Evolutionary conservation across 2,888 invertebrate species (phyloP).

Genomic region (Xanthia togata): DNA sequence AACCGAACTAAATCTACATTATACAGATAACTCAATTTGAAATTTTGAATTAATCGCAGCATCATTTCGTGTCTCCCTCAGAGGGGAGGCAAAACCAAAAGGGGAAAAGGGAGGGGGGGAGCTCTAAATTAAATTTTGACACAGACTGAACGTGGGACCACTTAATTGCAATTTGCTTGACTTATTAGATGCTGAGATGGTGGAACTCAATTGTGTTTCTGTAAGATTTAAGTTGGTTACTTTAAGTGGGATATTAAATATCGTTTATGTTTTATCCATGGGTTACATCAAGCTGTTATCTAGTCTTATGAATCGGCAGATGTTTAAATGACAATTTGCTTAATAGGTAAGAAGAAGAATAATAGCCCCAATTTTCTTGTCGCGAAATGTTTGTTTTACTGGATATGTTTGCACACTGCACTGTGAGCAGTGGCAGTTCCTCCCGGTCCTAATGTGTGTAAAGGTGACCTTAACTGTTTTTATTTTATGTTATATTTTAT

Average conservation of each 20-base stretch:
- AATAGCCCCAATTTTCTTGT: neutral
- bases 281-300: neutral
- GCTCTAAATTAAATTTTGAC: conserved; percentile 79
- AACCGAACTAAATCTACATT: conserved; percentile 60
- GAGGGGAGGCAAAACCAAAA: conserved; percentile 38
- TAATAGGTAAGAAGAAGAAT: neutral
- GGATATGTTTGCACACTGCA: too few relatives aligned
- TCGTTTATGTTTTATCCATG: conserved; percentile 9
- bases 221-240: conserved; percentile 59
- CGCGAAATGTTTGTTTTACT: too few relatives aligned
- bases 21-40: conserved; percentile 72
- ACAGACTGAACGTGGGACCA: conserved; percentile 72
- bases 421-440: too few relatives aligned
- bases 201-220: conserved; percentile 66
- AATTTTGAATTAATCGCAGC: conserved; percentile 76
- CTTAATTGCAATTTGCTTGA: conserved; percentile 81
- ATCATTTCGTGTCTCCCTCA: conserved; percentile 63
- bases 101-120: conserved; percentile 48
- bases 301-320: neutral
- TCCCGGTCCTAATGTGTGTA: too few relatives aligned
- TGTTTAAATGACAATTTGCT: neutral
- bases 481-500: too few relatives aligned
- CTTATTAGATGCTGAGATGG: conserved; percentile 72
- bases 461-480: too few relatives aligned
- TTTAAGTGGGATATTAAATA: conserved; percentile 46